Evolutionary conservation across 2,797 vertebrate genomes (phyloP).

Genomic region (Numenius phaeopus): DNA sequence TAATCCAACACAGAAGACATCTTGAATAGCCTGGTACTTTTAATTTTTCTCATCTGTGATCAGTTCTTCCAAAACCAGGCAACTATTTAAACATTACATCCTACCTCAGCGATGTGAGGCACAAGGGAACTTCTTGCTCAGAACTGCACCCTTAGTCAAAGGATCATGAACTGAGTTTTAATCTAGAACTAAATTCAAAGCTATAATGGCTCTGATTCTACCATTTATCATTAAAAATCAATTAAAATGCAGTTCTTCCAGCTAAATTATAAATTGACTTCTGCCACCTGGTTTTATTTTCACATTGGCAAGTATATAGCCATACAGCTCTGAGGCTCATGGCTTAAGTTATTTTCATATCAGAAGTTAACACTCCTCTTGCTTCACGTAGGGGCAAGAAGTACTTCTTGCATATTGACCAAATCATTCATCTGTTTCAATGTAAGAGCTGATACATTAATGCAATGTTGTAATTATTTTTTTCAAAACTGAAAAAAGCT

Average conservation of each 20-base stretch:
- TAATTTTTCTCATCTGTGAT: neutral
- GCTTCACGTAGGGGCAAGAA: neutral
- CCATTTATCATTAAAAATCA: neutral
- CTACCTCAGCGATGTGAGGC: slow-evolving; percentile 9
- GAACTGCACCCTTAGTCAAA: neutral
- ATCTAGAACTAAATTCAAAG: neutral
- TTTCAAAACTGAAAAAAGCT: neutral
- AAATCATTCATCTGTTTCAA: neutral
- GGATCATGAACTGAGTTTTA: neutral
- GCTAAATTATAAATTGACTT: neutral
- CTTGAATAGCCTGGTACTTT: neutral
- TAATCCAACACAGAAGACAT: neutral
- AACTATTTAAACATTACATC: slow-evolving; percentile 42
- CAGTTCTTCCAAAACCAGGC: slow-evolving; percentile 18
- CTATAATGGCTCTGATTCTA: neutral
- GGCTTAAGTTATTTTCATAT: neutral
- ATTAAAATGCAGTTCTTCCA: neutral
- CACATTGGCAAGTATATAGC: neutral
- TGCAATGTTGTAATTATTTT: neutral
- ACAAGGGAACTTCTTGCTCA: neutral
- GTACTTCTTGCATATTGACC: neutral
- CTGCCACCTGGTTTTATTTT: neutral
- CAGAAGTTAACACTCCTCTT: neutral
- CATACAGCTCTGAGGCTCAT: neutral
- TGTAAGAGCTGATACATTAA: neutral